Evolutionary conservation across 2,888 invertebrate genomes (phyloP), one percentile per base, ranked within the genome.

Genomic region (Parapristionchus giblindavisi): DNA sequence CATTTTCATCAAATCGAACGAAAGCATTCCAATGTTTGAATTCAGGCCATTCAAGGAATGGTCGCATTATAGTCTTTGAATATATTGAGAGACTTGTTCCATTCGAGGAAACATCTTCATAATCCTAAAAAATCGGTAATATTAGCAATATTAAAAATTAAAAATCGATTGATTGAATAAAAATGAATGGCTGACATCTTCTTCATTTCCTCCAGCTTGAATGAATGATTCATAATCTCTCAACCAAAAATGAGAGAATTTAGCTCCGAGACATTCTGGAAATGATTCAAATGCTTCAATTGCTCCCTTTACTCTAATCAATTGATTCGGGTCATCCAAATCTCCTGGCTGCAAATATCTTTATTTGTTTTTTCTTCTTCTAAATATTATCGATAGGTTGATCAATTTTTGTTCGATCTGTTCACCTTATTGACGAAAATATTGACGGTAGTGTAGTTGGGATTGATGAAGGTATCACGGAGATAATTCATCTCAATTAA

Each of bases 21-120:
- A 85, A 85, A 24, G 83, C 85, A 75, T 83, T 81, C 84, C 85
- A 85, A 75, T 85, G 84, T 21, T 81, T 79, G 75, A 84, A 85
- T 74, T 85, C 85, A 8, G 85, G 85, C 85, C 85, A 85, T 24
- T 78, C 70, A n/a, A 85, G 77, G 77, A 85, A 85, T 11, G 78
- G 78, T 2, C 76, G 73, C 83, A 85, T 81, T n/a, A 80, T 75
- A 3, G 51, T 66, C 65, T 79, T 77, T 21, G 63, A 63, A n/a
- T 63, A 63, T 14, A 63, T 40, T 2, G 63, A 63, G 17, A 34
- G 4, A 40, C 40, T 63, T 38, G 40, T 40, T 27, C 56, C 40
- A 2, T 34, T 38, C 3, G 70, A 54, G 6, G 51, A 61, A 27
- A 5, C 34, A 27, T 63, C 66, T 29, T 66, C 66, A 14, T 48